These are phyloP conservation scores for Mamestra configurata DNA, from an alignment of 1,140 invertebrate genomes.

Conservation along the genomic window DNA sequence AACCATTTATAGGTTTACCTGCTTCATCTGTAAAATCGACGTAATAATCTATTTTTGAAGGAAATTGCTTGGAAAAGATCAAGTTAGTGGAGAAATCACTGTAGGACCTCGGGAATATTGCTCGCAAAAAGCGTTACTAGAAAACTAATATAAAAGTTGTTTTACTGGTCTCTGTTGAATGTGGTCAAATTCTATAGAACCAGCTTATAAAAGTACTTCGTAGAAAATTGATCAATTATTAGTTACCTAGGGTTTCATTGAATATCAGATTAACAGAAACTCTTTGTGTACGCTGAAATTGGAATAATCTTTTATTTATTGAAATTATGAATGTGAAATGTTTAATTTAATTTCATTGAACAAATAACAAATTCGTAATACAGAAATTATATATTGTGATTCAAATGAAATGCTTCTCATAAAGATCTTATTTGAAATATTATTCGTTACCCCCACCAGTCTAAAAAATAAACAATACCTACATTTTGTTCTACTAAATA, in stretches of 20 bases:
- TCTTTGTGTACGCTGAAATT: too few species aligned
- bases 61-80: slow-evolving; percentile 43
- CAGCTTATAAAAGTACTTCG: not conserved
- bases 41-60: slow-evolving; percentile 35
- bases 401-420: too few species aligned
- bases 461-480: too few species aligned
- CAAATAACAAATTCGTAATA: too few species aligned
- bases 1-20: slow-evolving; percentile 16
- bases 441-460: too few species aligned
- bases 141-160: not conserved
- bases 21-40: slow-evolving; percentile 22
- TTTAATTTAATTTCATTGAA: too few species aligned
- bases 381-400: too few species aligned
- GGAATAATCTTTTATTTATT: too few species aligned
- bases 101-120: slow-evolving; percentile 34
- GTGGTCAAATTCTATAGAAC: not conserved
- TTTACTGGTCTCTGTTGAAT: not conserved
- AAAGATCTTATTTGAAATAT: too few species aligned
- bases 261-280: too few species aligned
- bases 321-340: too few species aligned
- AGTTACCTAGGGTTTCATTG: not conserved
- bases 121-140: not conserved
- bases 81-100: slow-evolving; percentile 38
- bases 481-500: too few species aligned
- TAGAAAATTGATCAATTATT: not conserved